Conservation (phyloP, 2,797 vertebrate species). For the Arnoldichthys spilopterus region DNA sequence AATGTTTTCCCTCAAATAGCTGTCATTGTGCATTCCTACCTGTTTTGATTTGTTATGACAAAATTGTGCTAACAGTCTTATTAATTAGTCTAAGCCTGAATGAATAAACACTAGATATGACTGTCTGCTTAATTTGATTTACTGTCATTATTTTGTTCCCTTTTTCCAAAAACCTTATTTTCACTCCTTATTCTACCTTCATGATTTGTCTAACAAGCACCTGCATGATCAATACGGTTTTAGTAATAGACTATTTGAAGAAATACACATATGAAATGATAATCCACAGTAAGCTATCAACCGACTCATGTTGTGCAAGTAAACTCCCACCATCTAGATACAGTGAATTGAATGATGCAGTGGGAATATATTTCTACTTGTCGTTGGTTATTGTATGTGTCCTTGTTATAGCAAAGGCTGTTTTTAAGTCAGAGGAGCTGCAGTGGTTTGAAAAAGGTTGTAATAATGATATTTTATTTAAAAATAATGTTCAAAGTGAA, state of each 20-base stretch:
- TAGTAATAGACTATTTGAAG: slow-evolving; percentile 39
- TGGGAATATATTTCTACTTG: slow-evolving; percentile 15
- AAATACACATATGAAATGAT: slow-evolving; percentile 22
- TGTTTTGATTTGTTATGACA: too few species aligned
- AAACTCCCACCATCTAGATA: not conserved
- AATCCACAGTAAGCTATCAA: slow-evolving; percentile 26
- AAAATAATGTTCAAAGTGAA: too few species aligned
- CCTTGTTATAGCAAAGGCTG: not conserved
- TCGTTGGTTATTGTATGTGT: not conserved
- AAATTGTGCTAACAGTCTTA: not conserved
- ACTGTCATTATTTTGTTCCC: not conserved
- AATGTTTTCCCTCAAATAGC: too few species aligned
- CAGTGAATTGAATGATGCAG: not conserved
- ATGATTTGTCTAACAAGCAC: slow-evolving; percentile 22
- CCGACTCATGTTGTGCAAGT: not conserved
- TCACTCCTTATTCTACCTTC: not conserved
- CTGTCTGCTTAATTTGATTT: not conserved
- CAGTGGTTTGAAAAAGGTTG: too few species aligned
- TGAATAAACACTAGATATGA: not conserved
- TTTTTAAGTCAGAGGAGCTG: too few species aligned
- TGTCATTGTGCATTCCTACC: too few species aligned
- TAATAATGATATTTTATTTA: too few species aligned
- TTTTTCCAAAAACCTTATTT: not conserved
- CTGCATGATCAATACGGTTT: slow-evolving; percentile 39
- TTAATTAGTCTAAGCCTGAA: not conserved